These are phyloP conservation scores for Zhuqinia jingwanae DNA, from an alignment of 2,888 invertebrate genomes.

Conservation along the genomic window DNA sequence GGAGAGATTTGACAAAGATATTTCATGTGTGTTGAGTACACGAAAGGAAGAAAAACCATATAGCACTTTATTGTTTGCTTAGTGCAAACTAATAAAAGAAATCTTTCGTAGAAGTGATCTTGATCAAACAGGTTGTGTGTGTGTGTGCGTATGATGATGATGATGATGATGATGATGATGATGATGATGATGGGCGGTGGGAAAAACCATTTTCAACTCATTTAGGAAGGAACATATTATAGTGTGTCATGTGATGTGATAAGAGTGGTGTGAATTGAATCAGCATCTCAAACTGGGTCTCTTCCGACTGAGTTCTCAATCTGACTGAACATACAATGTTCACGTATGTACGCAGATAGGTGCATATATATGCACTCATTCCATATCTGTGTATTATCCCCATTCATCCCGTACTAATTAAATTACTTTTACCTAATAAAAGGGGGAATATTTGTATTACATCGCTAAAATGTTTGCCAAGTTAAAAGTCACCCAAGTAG, in stretches of 20 bases:
- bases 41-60: neutral
- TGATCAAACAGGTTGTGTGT: constrained; percentile 65
- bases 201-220: neutral
- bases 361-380: no score
- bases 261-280: neutral
- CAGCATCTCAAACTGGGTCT: no score
- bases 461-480: constrained; percentile 14
- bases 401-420: constrained; percentile 41
- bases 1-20: no score
- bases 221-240: no score
- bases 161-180: no score
- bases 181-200: neutral
- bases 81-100: neutral
- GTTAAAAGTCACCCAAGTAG: neutral
- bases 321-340: no score
- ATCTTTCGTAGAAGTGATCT: neutral
- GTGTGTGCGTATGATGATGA: no score
- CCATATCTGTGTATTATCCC: no score
- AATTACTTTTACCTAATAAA: constrained; percentile 54
- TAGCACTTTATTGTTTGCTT: neutral
- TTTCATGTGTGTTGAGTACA: neutral
- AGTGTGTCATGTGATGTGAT: no score
- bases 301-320: no score
- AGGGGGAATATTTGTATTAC: no score
- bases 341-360: no score